Evolutionary conservation across 2,797 vertebrate species (phyloP), one percentile per base, ranked within the genome.

Genomic region (Darevskia nairensis): DNA sequence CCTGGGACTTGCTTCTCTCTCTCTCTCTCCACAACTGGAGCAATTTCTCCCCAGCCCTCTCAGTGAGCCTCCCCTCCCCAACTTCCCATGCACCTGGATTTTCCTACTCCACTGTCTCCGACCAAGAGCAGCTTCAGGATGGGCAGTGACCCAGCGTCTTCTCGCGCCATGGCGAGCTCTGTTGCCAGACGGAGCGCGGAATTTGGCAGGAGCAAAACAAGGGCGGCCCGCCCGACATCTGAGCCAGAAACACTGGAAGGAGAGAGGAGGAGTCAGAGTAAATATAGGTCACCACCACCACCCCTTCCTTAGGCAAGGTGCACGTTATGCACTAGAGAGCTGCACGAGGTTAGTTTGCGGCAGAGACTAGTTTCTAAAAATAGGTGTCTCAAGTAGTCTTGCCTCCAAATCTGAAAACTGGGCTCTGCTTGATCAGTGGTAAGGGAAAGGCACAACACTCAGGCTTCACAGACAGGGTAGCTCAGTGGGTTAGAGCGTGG

Each of bases 71-170:
- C 2, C 13, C n/a, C 6, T 6, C 39, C 29, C 50, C 50, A 13
- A 55, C 50, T 8, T 2, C 68, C 59, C 17, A 21, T 50, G 78
- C 81, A 93, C 95, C 95, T 83, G 84, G 93, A 93, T 88, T 94
- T 94, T 1, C 95, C 95, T 87, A 93, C 93, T 13, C 77, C 92
- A 77, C 94, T 95, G 88, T 94, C 95, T 1, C 95, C 95, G 29
- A 95, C 0, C 27, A 94, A 50, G 3, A 95, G 77, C 88, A 94
- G 69, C 90, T 92, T 93, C 89, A 95, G 32, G 27, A 89, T 90
- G 9, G 89, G 88, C 25, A 88, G 71, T 4, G 78, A n/a, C 29
- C 15, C 25, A 8, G 35, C n/a, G 5, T 86, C 64, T 5, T 81
- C 79, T 41, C 11, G 55, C 23, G 88, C 80, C 92, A 92, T 92